Percentiles rank a stretch among this genome's conserved stretches.
Conservation (phyloP, 2,797 vertebrate species). For the Acropternis orthonyx region DNA sequence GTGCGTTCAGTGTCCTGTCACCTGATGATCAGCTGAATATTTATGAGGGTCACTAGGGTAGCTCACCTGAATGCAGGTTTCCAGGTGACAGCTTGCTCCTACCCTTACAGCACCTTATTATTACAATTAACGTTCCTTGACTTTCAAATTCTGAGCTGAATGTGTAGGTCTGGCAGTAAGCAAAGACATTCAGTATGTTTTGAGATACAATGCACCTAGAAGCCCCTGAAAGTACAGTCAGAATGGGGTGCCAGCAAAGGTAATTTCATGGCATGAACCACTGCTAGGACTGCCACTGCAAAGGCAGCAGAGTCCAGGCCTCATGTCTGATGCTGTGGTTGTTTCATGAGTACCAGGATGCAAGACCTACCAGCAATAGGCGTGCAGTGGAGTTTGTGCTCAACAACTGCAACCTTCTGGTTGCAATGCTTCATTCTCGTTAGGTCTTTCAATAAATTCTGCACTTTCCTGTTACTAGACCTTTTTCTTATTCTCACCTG, state of each 20-base stretch:
- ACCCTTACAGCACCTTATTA: not conserved
- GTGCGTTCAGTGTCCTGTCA: not conserved
- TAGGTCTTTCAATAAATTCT: not conserved
- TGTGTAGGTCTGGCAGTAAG: not conserved
- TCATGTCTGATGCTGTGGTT: not conserved
- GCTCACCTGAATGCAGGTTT: not conserved
- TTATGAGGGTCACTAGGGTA: not conserved
- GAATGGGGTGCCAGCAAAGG: not conserved
- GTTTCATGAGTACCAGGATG: not conserved
- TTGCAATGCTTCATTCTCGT: not conserved
- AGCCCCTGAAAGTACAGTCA: not conserved
- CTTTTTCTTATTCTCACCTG: not conserved
- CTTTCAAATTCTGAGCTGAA: not conserved
- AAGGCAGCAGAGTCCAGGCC: not conserved
- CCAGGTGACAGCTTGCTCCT: not conserved
- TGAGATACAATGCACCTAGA: not conserved
- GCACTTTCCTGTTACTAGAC: not conserved
- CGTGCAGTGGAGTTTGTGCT: not conserved
- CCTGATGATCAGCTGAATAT: not conserved
- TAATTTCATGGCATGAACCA: not conserved
- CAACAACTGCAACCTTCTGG: not conserved
- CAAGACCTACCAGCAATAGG: accelerated
- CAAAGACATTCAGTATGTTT: not conserved
- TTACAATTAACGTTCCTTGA: not conserved
- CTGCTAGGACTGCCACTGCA: not conserved